A percentile compares a stretch with the other conserved stretches of the same genome.
These are phyloP conservation scores for Linyphia triangularis DNA, from an alignment of 2,888 invertebrate genomes.

Conservation along the genomic window DNA sequence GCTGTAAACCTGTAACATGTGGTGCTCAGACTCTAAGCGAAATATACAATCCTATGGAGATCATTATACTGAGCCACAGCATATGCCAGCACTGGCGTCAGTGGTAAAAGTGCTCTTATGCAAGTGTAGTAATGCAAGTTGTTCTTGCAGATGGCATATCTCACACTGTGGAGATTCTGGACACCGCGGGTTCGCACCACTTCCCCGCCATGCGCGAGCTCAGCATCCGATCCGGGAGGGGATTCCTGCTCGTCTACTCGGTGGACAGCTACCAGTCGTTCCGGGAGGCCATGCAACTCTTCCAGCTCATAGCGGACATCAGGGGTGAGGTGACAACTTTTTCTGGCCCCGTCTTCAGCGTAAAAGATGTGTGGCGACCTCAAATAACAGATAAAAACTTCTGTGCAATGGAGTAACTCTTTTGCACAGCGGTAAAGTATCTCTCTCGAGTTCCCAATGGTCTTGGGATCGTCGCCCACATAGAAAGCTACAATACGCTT, in stretches of 20 bases:
- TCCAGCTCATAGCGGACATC: slow-evolving; percentile 76
- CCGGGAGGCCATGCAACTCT: slow-evolving; percentile 77
- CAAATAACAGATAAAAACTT: no score
- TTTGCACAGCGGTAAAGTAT: no score
- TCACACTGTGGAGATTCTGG: slow-evolving; percentile 78
- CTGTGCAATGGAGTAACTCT: no score
- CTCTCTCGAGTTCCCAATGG: no score
- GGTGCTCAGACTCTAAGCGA: no score
- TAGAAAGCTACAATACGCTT: no score
- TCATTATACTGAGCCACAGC: background rate
- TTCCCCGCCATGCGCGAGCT: slow-evolving; percentile 78
- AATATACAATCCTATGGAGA: no score
- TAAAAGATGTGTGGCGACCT: no score
- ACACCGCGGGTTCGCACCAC: slow-evolving; percentile 78
- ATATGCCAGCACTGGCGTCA: background rate
- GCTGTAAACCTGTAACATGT: no score
- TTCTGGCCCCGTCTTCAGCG: no score
- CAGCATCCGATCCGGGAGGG: slow-evolving; percentile 77
- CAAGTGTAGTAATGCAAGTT: background rate
- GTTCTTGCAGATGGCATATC: slow-evolving; percentile 77
- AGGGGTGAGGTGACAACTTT: no score
- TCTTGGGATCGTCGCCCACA: no score
- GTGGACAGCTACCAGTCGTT: slow-evolving; percentile 77
- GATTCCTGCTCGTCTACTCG: slow-evolving; percentile 77
- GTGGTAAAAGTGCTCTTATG: background rate